A percentile compares a stretch with the other conserved stretches of the same genome.
These are phyloP conservation scores for Umimayanthus chanpuru DNA, from an alignment of 92 coral and sea anemone species.

Conservation along the genomic window DNA sequence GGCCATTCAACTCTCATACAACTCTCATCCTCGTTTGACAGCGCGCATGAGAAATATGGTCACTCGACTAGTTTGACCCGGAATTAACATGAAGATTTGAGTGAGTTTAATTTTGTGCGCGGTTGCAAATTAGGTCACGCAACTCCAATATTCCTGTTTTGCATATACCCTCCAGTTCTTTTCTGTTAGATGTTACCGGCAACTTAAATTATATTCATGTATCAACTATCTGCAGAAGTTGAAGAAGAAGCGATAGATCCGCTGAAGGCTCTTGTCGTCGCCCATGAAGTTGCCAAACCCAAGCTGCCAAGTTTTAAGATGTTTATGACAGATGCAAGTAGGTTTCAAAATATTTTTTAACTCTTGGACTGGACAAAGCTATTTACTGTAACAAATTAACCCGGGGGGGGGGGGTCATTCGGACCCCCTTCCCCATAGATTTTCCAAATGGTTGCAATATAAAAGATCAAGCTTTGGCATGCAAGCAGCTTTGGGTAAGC, in stretches of 20 bases:
- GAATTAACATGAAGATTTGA: neutral
- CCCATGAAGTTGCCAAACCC: conserved; percentile 24
- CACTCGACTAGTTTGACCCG: too few relatives aligned
- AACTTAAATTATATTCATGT: neutral
- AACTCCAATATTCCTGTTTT: neutral
- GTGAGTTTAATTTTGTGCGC: neutral
- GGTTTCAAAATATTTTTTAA: too few relatives aligned
- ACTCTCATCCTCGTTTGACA: neutral
- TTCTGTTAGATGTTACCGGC: neutral
- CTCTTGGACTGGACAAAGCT: too few relatives aligned
- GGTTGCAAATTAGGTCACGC: neutral
- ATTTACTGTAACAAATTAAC: too few relatives aligned
- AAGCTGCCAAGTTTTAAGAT: conserved; percentile 17
- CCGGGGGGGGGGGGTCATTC: too few relatives aligned
- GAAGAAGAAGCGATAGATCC: conserved; percentile 42
- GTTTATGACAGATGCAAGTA: conserved; percentile 18
- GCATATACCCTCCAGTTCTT: neutral
- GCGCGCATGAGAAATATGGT: too few relatives aligned
- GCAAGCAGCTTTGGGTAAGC: too few relatives aligned
- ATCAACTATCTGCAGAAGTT: neutral
- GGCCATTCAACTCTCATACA: too few relatives aligned
- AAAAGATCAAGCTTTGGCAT: too few relatives aligned
- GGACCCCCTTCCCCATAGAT: too few relatives aligned
- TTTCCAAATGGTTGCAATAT: too few relatives aligned
- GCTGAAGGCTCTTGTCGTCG: conserved; percentile 14